Evolutionary conservation across 2,113 vertebrate genomes (phyloP), one percentile per base, ranked within the genome.

Genomic region (Rhipidura dahli): DNA sequence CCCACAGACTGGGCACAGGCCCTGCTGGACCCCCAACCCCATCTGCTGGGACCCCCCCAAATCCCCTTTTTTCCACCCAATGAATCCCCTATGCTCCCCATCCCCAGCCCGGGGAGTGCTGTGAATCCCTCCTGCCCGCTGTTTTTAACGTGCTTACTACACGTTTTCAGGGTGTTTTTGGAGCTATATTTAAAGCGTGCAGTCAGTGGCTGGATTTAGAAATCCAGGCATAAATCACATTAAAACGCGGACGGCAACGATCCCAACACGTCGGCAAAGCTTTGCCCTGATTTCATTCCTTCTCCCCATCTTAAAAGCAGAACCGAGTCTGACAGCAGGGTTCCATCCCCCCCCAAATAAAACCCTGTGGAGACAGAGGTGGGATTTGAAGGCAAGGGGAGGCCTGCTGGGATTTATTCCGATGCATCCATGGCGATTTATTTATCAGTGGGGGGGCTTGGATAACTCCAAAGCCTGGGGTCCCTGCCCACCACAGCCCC

Each of bases 191-290:
- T 93, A 90, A 91, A 79, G 78, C 12, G 2, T 56, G 63, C 70
- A 94, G 94, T 80, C 85, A 86, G 93, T 12, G 90, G 73, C 93
- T 90, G 79, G 57, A 79, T 85, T 76, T 88, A 94, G 90, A 91
- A 94, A 95, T 26, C 54, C 90, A 18, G 85, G 68, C 88, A 78
- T 83, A 94, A 91, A 95, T 94, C 91, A 66, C 92, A 66, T 88
- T 85, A 78, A 90, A 90, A 81, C 65, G 7, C 31, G 69, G 82
- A 65, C 53, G 37, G 87, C 7, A 26, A 92, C 27, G 30, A 71
- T 66, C 71, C 71, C 86, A 54, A 16, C 1, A 33, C 65, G 10
- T 42, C 61, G 11, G 60, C 65, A 77, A 50, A 83, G 83, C 83
- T 70, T 39, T 75, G 83, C 83, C 93, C 89, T 49, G 22, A 39